Evolutionary conservation across 2,888 invertebrate species (phyloP).

Genomic region (Chrysolina americana): DNA sequence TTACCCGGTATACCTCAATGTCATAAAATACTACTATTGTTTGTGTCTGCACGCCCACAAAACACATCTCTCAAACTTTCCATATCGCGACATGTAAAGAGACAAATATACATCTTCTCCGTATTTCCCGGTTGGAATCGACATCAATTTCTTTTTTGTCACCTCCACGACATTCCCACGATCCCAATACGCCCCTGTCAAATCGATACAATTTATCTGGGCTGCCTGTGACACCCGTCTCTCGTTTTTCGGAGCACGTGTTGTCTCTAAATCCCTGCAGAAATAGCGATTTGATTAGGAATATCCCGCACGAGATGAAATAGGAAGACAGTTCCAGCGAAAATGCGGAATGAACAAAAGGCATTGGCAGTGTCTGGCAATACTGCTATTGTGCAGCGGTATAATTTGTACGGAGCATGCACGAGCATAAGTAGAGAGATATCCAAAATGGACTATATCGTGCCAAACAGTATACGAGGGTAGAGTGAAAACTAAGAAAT

Average conservation of each 20-base stretch:
- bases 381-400: background rate
- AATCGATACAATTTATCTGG: constrained; percentile 39
- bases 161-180: background rate
- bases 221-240: constrained; percentile 42
- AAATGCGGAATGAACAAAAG: background rate
- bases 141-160: background rate
- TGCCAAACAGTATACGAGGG: no score
- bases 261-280: constrained; percentile 40
- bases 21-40: no score
- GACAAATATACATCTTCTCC: background rate
- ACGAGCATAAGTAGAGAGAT: background rate
- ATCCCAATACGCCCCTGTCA: constrained; percentile 32
- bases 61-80: background rate
- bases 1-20: no score
- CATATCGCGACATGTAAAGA: background rate
- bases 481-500: no score
- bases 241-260: constrained; percentile 41
- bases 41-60: no score
- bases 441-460: no score
- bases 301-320: constrained; percentile 24
- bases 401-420: background rate
- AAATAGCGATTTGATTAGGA: constrained; percentile 40
- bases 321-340: background rate
- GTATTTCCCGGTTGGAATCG: background rate
- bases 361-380: background rate